Evolutionary conservation across 2,797 vertebrate species (phyloP).

Genomic region (Eremophila alpestris): DNA sequence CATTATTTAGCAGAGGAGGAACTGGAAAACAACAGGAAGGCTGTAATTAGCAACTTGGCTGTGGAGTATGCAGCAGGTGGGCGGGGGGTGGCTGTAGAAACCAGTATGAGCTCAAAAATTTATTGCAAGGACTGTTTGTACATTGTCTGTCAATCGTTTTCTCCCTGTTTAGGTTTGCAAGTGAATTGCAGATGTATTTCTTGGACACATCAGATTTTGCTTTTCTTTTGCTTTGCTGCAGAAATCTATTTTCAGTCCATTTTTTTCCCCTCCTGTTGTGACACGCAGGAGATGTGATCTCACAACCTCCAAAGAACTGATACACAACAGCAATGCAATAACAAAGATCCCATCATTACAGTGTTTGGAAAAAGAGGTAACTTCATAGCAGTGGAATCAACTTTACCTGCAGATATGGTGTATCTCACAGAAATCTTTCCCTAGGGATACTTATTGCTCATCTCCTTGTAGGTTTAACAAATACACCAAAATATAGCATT

Average conservation of each 20-base stretch:
- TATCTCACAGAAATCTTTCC: neutral
- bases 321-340: neutral
- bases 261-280: slow-evolving; percentile 17
- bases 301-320: slow-evolving; percentile 7
- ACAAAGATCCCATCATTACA: neutral
- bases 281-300: slow-evolving; percentile 33
- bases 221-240: neutral
- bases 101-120: neutral
- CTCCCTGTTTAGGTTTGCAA: neutral
- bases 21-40: slow-evolving; percentile 25
- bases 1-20: slow-evolving; percentile 11
- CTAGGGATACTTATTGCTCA: neutral
- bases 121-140: neutral
- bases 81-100: neutral
- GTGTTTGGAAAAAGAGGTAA: neutral
- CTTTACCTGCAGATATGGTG: neutral
- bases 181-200: slow-evolving; percentile 1
- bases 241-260: slow-evolving; percentile 22
- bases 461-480: neutral
- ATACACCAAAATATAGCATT: neutral
- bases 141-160: neutral
- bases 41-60: slow-evolving; percentile 10
- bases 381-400: neutral
- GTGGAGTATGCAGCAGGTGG: neutral
- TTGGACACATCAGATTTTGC: neutral